phyloP scores from a whole-genome alignment of 2,113 vertebrate genomes.

The Paramormyrops kingsleyae region DNA sequence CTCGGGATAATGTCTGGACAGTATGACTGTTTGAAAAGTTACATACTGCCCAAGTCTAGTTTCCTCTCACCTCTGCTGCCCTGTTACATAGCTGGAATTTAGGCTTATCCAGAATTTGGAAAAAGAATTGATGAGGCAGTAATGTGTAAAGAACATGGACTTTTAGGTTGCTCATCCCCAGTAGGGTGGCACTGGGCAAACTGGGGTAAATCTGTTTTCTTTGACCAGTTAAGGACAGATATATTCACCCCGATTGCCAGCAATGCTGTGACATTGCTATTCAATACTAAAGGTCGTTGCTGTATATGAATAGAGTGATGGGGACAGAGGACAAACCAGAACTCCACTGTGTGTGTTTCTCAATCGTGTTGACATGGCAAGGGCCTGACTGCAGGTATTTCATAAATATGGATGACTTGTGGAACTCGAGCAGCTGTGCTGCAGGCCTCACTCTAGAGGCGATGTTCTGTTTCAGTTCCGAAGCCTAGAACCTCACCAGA shows the following conservation, averaged over 20 bases:
- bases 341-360: not conserved
- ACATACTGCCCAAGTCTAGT: not conserved
- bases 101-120: not conserved
- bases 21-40: not conserved
- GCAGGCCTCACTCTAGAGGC: not conserved
- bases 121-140: not conserved
- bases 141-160: not conserved
- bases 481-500: not conserved
- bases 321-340: not conserved
- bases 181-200: not conserved
- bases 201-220: not conserved
- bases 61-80: not conserved
- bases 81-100: not conserved
- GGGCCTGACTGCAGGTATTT: conserved; percentile 1
- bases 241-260: not conserved
- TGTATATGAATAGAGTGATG: not conserved
- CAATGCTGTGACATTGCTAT: not conserved
- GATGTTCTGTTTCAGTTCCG: conserved; percentile 14
- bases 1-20: not conserved
- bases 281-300: not conserved
- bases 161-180: not conserved
- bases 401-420: not conserved
- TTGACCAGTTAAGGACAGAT: not conserved
- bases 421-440: not conserved
- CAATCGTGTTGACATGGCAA: not conserved